A percentile compares a stretch with the other conserved stretches of the same genome.
phyloP scores from a whole-genome alignment of 1,140 invertebrate species.

The Piezodorus guildinii region DNA sequence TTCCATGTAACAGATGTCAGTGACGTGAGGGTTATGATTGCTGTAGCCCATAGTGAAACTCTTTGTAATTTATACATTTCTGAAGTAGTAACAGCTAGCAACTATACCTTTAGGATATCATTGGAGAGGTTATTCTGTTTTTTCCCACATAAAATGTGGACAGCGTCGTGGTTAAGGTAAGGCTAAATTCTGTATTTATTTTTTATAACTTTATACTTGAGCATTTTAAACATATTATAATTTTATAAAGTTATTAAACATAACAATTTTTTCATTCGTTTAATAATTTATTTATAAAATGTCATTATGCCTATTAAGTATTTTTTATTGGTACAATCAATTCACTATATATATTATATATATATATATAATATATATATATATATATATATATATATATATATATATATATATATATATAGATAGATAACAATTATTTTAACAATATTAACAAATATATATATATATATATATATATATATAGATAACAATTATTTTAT shows the following conservation, averaged over 20 bases:
- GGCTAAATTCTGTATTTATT: slow-evolving; percentile 26
- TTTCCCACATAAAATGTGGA: slow-evolving; percentile 61
- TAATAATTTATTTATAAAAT: no score
- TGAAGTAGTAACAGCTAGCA: slow-evolving; percentile 43
- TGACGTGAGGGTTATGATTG: slow-evolving; percentile 65
- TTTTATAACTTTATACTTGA: no score
- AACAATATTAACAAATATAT: no score
- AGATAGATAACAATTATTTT: no score
- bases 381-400: no score
- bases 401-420: no score
- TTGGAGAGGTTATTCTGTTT: slow-evolving; percentile 72
- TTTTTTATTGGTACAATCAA: background rate
- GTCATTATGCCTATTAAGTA: background rate
- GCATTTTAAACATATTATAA: no score
- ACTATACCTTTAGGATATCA: slow-evolving; percentile 54
- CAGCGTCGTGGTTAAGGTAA: slow-evolving; percentile 72
- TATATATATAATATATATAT: no score
- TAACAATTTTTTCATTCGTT: no score
- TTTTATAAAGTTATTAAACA: no score
- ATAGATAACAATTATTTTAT: no score
- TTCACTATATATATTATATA: background rate
- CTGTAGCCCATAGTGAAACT: slow-evolving; percentile 64
- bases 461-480: no score
- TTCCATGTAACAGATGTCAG: slow-evolving; percentile 75
- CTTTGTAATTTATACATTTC: slow-evolving; percentile 69